A percentile compares a stretch with the other conserved stretches of the same genome.
Conservation (phyloP, 2,113 vertebrate genomes). For the Acinonyx jubatus region DNA sequence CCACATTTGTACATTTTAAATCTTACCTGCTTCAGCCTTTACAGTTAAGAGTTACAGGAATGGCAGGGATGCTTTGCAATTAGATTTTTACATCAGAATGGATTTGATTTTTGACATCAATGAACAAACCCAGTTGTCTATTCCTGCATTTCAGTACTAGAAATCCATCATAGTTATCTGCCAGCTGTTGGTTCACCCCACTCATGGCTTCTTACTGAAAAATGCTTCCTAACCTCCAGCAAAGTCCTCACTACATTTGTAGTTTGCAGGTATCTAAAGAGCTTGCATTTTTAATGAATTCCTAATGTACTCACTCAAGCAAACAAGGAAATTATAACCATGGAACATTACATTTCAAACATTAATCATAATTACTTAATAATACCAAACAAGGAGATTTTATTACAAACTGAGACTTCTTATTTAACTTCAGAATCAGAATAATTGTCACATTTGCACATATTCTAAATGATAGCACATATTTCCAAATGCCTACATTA, state of each 20-base stretch:
- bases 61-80: slow-evolving; percentile 64
- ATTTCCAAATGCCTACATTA: slow-evolving; percentile 69
- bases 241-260: slow-evolving; percentile 52
- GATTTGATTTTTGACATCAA: slow-evolving; percentile 79
- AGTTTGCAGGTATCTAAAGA: slow-evolving; percentile 65
- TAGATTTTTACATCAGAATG: slow-evolving; percentile 72
- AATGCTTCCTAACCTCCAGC: slow-evolving; percentile 71
- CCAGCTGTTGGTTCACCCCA: slow-evolving; percentile 68
- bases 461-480: slow-evolving; percentile 60
- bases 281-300: slow-evolving; percentile 82
- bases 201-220: slow-evolving; percentile 76
- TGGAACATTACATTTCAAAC: slow-evolving; percentile 80
- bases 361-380: slow-evolving; percentile 85
- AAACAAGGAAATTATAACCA: slow-evolving; percentile 80
- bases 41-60: background rate
- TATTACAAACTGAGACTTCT: slow-evolving; percentile 74
- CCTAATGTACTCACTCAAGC: slow-evolving; percentile 72
- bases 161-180: slow-evolving; percentile 82
- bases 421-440: slow-evolving; percentile 74
- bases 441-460: slow-evolving; percentile 77
- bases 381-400: slow-evolving; percentile 76
- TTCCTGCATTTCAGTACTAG: slow-evolving; percentile 57
- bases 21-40: slow-evolving; percentile 3
- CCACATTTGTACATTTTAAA: background rate
- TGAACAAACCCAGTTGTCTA: slow-evolving; percentile 77